Evolutionary conservation across 2,113 vertebrate species (phyloP).

Genomic region (Notothenia rossii): DNA sequence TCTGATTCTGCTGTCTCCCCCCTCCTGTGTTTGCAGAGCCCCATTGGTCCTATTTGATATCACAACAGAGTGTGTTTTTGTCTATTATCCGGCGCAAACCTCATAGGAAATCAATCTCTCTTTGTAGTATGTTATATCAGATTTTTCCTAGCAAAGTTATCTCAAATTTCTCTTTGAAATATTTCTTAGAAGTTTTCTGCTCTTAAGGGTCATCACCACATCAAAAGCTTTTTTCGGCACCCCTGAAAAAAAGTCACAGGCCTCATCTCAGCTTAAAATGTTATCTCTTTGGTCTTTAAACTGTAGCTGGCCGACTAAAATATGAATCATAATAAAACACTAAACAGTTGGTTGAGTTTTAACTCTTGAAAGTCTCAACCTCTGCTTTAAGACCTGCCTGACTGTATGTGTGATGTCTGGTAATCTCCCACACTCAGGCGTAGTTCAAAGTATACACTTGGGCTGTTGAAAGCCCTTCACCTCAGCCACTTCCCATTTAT

Average conservation of each 20-base stretch:
- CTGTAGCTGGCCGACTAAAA: constrained; percentile 39
- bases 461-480: constrained; percentile 45
- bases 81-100: constrained; percentile 28
- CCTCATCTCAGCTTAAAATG: constrained; percentile 31
- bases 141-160: constrained; percentile 32
- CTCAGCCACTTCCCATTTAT: constrained; percentile 54
- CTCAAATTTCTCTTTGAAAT: constrained; percentile 15
- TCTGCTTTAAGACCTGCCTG: constrained; percentile 15
- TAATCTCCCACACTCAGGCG: constrained; percentile 36
- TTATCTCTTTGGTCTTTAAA: constrained; percentile 40
- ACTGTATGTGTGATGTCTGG: constrained; percentile 17
- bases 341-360: constrained; percentile 19
- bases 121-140: constrained; percentile 41
- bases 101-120: constrained; percentile 22
- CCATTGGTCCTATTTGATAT: constrained; percentile 67
- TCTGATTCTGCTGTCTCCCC: constrained; percentile 35
- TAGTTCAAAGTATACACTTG: constrained; percentile 55
- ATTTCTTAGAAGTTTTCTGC: not conserved
- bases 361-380: constrained; percentile 30
- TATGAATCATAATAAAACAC: constrained; percentile 37
- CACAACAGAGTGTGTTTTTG: constrained; percentile 65
- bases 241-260: constrained; percentile 21
- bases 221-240: constrained; percentile 31
- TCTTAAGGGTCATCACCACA: constrained; percentile 12
- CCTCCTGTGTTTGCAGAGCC: constrained; percentile 54